Evolutionary conservation across 2,113 vertebrate genomes (phyloP).

Genomic region (Bungarus multicinctus): DNA sequence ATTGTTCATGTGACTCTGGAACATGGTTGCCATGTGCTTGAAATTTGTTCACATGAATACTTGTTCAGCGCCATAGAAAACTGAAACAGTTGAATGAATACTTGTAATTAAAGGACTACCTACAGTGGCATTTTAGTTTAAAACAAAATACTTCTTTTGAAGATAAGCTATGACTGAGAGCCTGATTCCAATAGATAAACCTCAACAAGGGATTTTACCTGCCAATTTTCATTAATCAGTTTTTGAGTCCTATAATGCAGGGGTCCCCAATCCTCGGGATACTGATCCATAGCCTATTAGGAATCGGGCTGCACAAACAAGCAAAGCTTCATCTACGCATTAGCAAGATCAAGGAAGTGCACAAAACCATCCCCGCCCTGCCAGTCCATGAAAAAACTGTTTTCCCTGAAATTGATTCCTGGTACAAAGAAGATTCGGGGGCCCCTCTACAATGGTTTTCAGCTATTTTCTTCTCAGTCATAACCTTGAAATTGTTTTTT

Average conservation of each 20-base stretch:
- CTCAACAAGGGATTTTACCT: neutral
- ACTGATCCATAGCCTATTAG: neutral
- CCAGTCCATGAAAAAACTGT: neutral
- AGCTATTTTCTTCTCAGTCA: neutral
- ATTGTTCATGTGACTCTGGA: no score
- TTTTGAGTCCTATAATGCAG: neutral
- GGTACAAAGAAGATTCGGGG: neutral
- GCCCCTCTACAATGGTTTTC: neutral
- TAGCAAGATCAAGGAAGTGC: neutral
- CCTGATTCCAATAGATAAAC: neutral
- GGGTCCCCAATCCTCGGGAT: neutral
- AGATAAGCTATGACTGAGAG: neutral
- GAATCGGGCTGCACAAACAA: neutral
- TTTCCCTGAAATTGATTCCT: neutral
- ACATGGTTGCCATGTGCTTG: no score
- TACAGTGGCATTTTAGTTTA: neutral
- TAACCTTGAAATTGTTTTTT: neutral
- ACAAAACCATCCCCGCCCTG: neutral
- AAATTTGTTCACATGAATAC: no score
- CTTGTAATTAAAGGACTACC: neutral
- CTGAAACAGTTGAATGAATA: no score
- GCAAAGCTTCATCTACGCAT: neutral
- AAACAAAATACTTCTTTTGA: neutral
- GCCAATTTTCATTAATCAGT: neutral
- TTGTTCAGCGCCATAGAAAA: no score